These are phyloP conservation scores for Drosophila mimica DNA, from an alignment of 2,888 invertebrate species.

Conservation along the genomic window DNA sequence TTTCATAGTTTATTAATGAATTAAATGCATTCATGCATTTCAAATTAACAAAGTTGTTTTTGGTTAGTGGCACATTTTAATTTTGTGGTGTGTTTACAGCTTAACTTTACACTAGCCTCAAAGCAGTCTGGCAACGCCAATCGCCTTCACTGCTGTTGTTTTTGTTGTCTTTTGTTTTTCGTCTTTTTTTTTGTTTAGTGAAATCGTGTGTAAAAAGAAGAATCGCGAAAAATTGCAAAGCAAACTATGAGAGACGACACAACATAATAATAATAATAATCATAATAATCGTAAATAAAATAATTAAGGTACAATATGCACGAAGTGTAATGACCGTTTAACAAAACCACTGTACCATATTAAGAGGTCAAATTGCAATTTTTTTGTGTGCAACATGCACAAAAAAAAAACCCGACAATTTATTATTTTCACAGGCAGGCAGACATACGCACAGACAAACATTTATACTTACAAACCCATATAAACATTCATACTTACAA, in stretches of 20 bases:
- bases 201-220: constrained; percentile 62
- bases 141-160: constrained; percentile 31
- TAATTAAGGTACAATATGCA: constrained; percentile 45
- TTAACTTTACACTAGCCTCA: constrained; percentile 37
- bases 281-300: constrained; percentile 35
- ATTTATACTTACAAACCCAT: background rate
- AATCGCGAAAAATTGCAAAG: constrained; percentile 56
- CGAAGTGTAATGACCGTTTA: constrained; percentile 53
- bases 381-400: constrained; percentile 24
- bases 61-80: constrained; percentile 31
- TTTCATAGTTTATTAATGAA: constrained; percentile 25
- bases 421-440: constrained; percentile 39
- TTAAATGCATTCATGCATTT: constrained; percentile 12
- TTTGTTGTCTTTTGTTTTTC: constrained; percentile 13
- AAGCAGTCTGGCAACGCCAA: constrained; percentile 61
- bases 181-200: constrained; percentile 45
- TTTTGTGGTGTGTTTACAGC: constrained; percentile 41
- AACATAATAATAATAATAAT: constrained; percentile 54
- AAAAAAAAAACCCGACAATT: constrained; percentile 24
- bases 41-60: constrained; percentile 8
- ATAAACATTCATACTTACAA: background rate
- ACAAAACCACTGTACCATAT: constrained; percentile 11
- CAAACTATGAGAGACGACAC: constrained; percentile 47
- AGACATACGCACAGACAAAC: background rate
- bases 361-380: constrained; percentile 22